Evolutionary conservation across 2,888 invertebrate genomes (phyloP).

Genomic region (Iselma pallidipennis): DNA sequence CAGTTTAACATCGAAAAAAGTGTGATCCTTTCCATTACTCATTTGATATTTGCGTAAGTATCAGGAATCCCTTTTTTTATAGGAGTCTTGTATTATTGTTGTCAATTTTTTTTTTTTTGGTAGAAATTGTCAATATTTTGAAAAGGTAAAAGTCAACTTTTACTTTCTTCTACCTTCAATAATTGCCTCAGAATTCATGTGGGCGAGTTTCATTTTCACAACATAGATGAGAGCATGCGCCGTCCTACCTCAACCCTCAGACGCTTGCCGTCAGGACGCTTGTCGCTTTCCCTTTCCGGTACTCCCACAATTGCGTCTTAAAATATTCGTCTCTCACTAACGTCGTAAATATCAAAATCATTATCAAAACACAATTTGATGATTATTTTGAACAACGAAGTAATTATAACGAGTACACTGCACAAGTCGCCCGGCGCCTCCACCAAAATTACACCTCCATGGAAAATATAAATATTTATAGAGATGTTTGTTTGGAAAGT

Average conservation of each 20-base stretch:
- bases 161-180: constrained; percentile 10
- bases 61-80: too few species aligned
- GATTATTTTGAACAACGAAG: not conserved
- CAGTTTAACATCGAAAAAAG: too few species aligned
- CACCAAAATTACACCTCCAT: not conserved
- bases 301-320: constrained; percentile 13
- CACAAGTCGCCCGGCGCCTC: not conserved
- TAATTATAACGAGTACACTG: too few species aligned
- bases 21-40: too few species aligned
- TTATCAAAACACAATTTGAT: not conserved
- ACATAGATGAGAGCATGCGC: constrained; percentile 31
- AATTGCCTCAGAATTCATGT: not conserved
- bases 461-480: too few species aligned
- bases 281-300: constrained; percentile 43
- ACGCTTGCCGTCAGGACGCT: constrained; percentile 44
- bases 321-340: constrained; percentile 1
- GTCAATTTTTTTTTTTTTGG: too few species aligned
- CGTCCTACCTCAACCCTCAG: constrained; percentile 49
- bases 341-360: not conserved
- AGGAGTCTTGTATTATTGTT: too few species aligned
- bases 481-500: too few species aligned
- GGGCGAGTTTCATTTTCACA: not conserved
- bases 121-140: not conserved
- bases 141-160: not conserved
- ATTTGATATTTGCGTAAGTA: too few species aligned